Evolutionary conservation across 2,888 invertebrate genomes (phyloP).

Genomic region (Microctonus brassicae): DNA sequence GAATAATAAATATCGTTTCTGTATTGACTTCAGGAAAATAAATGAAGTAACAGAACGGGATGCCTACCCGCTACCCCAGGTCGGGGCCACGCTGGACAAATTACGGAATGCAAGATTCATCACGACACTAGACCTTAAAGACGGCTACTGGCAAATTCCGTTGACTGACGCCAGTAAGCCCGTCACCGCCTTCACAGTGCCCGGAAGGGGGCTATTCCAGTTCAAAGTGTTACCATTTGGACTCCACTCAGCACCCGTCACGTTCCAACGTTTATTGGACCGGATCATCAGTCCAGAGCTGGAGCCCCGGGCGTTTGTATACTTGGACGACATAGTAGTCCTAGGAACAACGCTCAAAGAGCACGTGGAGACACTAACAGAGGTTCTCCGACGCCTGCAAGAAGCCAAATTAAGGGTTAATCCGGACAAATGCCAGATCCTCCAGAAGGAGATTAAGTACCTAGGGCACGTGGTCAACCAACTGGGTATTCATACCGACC

Average conservation of each 20-base stretch:
- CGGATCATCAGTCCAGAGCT: constrained; percentile 9
- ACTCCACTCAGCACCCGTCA: constrained; percentile 41
- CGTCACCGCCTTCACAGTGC: constrained; percentile 56
- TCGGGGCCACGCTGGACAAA: constrained; percentile 50
- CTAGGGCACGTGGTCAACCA: constrained; percentile 36
- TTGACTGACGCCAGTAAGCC: constrained; percentile 39
- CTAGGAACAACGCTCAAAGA: not conserved
- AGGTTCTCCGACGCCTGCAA: constrained; percentile 46
- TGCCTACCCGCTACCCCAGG: constrained; percentile 56
- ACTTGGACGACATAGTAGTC: constrained; percentile 7
- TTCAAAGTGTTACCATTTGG: constrained; percentile 56
- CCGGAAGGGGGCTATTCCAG: constrained; percentile 51
- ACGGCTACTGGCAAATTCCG: constrained; percentile 49
- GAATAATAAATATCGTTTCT: constrained; percentile 51
- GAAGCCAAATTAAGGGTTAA: constrained; percentile 46
- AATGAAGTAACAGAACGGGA: constrained; percentile 54
- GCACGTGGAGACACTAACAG: constrained; percentile 17
- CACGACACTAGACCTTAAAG: constrained; percentile 24
- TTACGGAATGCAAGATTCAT: constrained; percentile 11
- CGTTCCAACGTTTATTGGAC: constrained; percentile 28
- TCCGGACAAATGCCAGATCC: constrained; percentile 52
- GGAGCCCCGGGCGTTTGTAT: not conserved
- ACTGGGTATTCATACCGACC: constrained; percentile 32
- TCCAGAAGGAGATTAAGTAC: too few relatives aligned
- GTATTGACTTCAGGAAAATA: constrained; percentile 54